phyloP scores from a whole-genome alignment of 2,797 vertebrate genomes.

The Phataginus tricuspis region DNA sequence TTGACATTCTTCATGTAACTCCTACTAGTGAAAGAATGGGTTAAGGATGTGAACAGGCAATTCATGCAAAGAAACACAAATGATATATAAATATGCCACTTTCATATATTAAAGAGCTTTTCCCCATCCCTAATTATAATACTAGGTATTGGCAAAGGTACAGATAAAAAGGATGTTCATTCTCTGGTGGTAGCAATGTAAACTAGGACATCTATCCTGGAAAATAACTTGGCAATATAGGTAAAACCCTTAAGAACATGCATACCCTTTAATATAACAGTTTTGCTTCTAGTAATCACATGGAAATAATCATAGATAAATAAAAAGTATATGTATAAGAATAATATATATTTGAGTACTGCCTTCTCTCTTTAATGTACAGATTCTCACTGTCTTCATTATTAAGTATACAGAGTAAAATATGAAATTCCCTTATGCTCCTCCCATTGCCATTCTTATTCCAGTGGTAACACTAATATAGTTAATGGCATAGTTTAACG shows the following conservation, averaged over 20 bases:
- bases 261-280: not conserved
- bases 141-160: not conserved
- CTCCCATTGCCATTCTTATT: not conserved
- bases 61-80: not conserved
- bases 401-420: not conserved
- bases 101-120: not conserved
- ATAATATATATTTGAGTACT: not conserved
- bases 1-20: not conserved
- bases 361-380: not conserved
- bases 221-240: not conserved
- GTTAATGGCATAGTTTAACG: not conserved
- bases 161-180: not conserved
- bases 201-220: not conserved
- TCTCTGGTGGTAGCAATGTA: not conserved
- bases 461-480: not conserved
- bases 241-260: slow-evolving; percentile 23
- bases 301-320: not conserved
- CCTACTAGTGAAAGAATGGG: not conserved
- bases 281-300: not conserved
- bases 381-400: not conserved
- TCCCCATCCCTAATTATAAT: not conserved
- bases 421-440: not conserved
- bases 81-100: not conserved
- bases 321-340: not conserved
- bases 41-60: not conserved